Percentiles rank a stretch among this genome's conserved stretches.
Evolutionary conservation across 2,888 invertebrate genomes (phyloP).

Genomic region (Stramonita haemastoma): DNA sequence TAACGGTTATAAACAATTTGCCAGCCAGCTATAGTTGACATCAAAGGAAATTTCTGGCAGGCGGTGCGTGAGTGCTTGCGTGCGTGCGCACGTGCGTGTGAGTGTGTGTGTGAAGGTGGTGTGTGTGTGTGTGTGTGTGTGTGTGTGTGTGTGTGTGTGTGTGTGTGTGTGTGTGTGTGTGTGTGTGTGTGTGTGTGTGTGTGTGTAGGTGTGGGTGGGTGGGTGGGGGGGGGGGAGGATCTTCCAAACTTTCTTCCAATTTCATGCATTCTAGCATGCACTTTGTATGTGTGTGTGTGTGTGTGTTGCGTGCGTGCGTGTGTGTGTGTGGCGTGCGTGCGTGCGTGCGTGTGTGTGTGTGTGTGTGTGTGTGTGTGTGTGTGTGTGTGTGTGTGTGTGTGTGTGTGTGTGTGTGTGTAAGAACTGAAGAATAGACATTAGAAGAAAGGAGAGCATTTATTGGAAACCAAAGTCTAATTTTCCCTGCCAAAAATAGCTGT

Average conservation of each 20-base stretch:
- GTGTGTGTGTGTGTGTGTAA: neutral
- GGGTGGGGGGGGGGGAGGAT: no score
- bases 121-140: neutral
- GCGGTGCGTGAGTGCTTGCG: neutral
- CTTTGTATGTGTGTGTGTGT: no score
- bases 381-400: constrained; percentile 6
- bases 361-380: neutral
- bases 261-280: no score
- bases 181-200: neutral
- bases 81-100: neutral
- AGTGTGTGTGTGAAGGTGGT: neutral
- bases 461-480: no score
- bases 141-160: neutral
- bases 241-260: no score
- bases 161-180: neutral
- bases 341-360: neutral
- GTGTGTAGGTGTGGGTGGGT: neutral
- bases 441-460: no score
- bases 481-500: no score
- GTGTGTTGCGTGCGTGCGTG: no score
- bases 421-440: no score
- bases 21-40: no score
- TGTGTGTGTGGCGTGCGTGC: no score
- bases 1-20: neutral
- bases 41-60: no score